phyloP scores from a whole-genome alignment of 1,140 invertebrate genomes.

The Euglossa dilemma region DNA sequence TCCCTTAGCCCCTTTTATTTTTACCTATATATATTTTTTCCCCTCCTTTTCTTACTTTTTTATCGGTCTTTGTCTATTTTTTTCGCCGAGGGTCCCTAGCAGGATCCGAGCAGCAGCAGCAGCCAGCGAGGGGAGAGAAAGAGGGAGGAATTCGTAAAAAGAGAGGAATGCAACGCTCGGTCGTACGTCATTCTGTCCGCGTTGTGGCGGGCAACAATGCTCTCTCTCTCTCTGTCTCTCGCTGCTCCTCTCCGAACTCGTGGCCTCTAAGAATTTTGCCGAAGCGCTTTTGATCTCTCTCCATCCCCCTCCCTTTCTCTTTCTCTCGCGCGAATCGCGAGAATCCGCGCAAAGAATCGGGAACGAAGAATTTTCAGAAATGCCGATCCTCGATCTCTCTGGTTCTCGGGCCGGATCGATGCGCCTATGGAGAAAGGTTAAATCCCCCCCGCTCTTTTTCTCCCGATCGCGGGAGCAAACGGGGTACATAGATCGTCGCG shows the following conservation, averaged over 20 bases:
- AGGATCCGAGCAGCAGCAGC: neutral
- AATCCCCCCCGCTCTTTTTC: neutral
- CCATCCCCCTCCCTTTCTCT: too few species aligned
- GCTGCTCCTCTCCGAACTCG: neutral
- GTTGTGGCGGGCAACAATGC: constrained; percentile 27
- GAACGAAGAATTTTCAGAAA: constrained; percentile 40
- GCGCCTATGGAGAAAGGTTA: neutral
- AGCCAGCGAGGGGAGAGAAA: neutral
- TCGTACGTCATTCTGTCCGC: constrained; percentile 73
- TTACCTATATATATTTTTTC: neutral
- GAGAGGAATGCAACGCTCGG: constrained; percentile 62
- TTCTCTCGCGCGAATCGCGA: constrained; percentile 25
- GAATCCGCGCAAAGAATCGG: constrained; percentile 29
- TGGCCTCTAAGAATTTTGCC: constrained; percentile 8
- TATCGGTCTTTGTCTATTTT: neutral
- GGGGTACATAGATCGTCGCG: too few species aligned
- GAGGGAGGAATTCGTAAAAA: constrained; percentile 66
- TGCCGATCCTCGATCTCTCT: neutral
- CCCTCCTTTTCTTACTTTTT: neutral
- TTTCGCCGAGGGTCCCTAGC: neutral
- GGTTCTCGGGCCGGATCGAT: neutral
- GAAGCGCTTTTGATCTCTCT: constrained; percentile 42
- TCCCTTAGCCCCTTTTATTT: neutral
- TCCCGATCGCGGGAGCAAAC: too few species aligned
- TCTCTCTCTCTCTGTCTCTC: neutral